Base-by-base conservation (phyloP, 2,113 vertebrate species). In the Neopipo cinnamomea region DNA sequence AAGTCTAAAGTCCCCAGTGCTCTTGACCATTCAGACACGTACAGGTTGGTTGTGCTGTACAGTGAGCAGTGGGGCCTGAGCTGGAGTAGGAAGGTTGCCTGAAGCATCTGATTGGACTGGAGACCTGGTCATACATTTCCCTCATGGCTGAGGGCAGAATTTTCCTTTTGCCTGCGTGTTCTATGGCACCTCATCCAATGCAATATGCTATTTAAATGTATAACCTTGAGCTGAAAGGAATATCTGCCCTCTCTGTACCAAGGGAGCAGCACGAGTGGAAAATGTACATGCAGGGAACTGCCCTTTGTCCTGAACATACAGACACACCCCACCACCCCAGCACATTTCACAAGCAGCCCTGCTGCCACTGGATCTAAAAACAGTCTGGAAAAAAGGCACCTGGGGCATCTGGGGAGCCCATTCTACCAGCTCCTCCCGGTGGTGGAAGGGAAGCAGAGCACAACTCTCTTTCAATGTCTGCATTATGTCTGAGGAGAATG, bases 31-130 rank as follows among this genome's bases (percentile, higher is more conserved):
- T 77, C 44, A 25, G 61, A 23, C 17, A 30, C 28, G 13, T 39
- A 33, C 4, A 19, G 2, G 1, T 39, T 30, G 42, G 12, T 67
- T 9, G n/a, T 15, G 24, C 6, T 28, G 20, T 13, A 0, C 2
- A 9, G 23, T 21, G 65, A 81, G 65, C 21, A 53, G 39, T 16
- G 13, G 77, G 47, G 35, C 24, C 70, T 62, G 81, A 79, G 62
- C 63, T 37, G 80, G 73, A 90, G 72, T 44, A 87, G 44, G 42
- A 31, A 4, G 42, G 23, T 8, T 68, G 30, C 31, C 70, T 59
- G 61, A 35, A 76, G 56, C 61, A 49, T 59, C 87, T 59, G 39
- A 8, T 12, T 44, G 65, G 39, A 44, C 61, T 67, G 21, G 19
- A 84, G 27, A 14, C 12, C n/a, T 82, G 30, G n/a, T 41, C 42